phyloP scores from a whole-genome alignment of 2,797 vertebrate species.

The Cottoperca gobio region DNA sequence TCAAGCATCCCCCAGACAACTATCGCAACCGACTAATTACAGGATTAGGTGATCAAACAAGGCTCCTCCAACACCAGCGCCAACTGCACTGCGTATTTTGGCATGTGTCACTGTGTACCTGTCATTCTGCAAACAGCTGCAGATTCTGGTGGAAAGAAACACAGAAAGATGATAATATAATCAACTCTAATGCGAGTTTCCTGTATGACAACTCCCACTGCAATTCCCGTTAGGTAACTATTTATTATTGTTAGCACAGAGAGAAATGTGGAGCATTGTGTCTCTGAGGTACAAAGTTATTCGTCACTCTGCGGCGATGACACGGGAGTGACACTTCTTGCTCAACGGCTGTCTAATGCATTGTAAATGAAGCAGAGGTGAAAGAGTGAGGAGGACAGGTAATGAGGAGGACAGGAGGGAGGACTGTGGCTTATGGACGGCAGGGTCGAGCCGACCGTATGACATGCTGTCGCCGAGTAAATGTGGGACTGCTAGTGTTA shows the following conservation, averaged over 20 bases:
- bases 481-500: slow-evolving; percentile 63
- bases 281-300: background rate
- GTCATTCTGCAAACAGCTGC: slow-evolving; percentile 63
- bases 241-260: slow-evolving; percentile 22
- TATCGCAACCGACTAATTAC: slow-evolving; percentile 64
- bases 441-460: slow-evolving; percentile 27
- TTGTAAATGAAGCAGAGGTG: slow-evolving; percentile 13
- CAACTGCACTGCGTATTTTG: slow-evolving; percentile 58
- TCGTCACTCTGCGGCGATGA: slow-evolving; percentile 50
- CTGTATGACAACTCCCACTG: slow-evolving; percentile 15
- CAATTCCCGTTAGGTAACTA: background rate
- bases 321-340: slow-evolving; percentile 30
- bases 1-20: slow-evolving; percentile 64
- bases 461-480: slow-evolving; percentile 45
- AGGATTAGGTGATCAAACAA: slow-evolving; percentile 69
- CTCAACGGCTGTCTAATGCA: slow-evolving; percentile 30
- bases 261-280: slow-evolving; percentile 15
- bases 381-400: slow-evolving; percentile 10
- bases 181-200: slow-evolving; percentile 34
- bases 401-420: slow-evolving; percentile 20
- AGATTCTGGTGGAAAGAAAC: slow-evolving; percentile 1
- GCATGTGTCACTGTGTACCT: slow-evolving; percentile 55
- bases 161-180: slow-evolving; percentile 25
- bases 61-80: slow-evolving; percentile 44
- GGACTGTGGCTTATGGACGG: slow-evolving; percentile 28